Conservation (phyloP, 1,140 invertebrate genomes). For the Caenorhabditis tropicalis region DNA sequence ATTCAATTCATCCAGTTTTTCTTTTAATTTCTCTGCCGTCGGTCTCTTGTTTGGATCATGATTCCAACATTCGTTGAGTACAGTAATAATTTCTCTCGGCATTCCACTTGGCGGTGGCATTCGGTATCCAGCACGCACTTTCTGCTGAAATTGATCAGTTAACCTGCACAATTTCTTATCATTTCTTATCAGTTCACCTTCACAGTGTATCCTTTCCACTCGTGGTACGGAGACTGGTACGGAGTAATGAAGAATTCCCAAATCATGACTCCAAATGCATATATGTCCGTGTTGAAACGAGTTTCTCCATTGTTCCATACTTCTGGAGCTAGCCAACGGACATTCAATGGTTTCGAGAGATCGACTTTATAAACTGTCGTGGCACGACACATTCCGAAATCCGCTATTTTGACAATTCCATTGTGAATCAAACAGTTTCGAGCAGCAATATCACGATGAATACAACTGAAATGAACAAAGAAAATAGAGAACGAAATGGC, state of each 20-base stretch:
- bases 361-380: conserved; percentile 66
- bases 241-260: conserved; percentile 55
- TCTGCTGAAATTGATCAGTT: conserved; percentile 32
- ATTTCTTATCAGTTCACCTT: conserved; percentile 55
- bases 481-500: conserved; percentile 66
- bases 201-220: conserved; percentile 56
- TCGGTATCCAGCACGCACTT: conserved; percentile 63
- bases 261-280: conserved; percentile 54
- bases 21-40: conserved; percentile 58
- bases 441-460: conserved; percentile 64
- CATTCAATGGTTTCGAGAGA: conserved; percentile 63
- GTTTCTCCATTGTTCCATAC: conserved; percentile 56
- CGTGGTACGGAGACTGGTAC: conserved; percentile 54
- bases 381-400: conserved; percentile 66
- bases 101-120: conserved; percentile 60
- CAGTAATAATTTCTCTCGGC: conserved; percentile 50
- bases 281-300: conserved; percentile 49
- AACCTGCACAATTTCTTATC: neutral
- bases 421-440: conserved; percentile 61
- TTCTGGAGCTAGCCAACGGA: conserved; percentile 54
- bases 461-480: conserved; percentile 54
- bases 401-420: conserved; percentile 59
- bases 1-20: conserved; percentile 58
- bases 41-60: conserved; percentile 59
- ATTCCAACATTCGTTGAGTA: conserved; percentile 63